These are phyloP conservation scores for Boloria selene DNA, from an alignment of 2,888 invertebrate species.

Conservation along the genomic window DNA sequence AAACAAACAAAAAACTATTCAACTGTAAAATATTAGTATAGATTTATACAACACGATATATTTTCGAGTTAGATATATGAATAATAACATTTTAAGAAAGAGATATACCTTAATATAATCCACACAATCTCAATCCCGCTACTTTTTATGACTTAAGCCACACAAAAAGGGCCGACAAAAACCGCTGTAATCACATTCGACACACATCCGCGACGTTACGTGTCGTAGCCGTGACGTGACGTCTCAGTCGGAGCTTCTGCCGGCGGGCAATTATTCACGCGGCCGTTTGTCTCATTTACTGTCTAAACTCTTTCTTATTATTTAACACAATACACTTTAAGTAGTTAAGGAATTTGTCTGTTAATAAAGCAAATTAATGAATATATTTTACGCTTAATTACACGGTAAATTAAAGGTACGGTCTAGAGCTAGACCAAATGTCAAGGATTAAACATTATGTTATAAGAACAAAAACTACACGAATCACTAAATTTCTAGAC, in stretches of 20 bases:
- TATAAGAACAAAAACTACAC: no score
- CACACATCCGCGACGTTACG: conserved; percentile 33
- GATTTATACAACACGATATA: neutral
- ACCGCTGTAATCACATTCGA: conserved; percentile 43
- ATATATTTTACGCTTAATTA: no score
- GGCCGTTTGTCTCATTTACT: neutral
- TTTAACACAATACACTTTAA: neutral
- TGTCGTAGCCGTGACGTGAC: conserved; percentile 38
- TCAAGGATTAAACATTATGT: no score
- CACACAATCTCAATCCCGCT: neutral
- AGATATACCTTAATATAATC: neutral
- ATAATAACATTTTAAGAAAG: neutral
- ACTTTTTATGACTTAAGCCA: neutral
- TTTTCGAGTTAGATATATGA: no score
- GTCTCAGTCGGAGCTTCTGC: conserved; percentile 39
- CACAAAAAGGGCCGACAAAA: conserved; percentile 32
- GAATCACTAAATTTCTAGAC: no score
- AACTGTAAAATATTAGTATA: no score
- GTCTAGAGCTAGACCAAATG: no score
- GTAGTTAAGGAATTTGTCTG: neutral
- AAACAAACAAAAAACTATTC: no score
- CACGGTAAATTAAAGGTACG: no score
- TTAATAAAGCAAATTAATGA: neutral
- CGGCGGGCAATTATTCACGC: neutral
- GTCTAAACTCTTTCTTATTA: neutral